Conservation (phyloP, 2,888 invertebrate genomes). For the Dynastes maya region DNA sequence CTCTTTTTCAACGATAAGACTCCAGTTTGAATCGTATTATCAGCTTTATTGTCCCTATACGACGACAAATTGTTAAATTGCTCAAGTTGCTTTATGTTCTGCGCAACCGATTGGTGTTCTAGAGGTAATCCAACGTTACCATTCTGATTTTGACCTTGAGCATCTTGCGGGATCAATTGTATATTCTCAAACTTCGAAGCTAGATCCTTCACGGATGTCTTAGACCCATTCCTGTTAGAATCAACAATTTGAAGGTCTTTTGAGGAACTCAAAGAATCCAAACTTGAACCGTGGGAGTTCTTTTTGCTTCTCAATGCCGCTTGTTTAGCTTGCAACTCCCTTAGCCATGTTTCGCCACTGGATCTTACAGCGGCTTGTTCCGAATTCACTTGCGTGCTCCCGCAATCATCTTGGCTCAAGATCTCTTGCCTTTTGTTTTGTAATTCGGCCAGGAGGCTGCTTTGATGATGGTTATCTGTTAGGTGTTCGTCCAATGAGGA, state of each 20-base stretch:
- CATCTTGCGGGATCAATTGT: slow-evolving; percentile 66
- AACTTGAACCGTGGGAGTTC: slow-evolving; percentile 52
- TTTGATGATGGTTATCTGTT: slow-evolving; percentile 59
- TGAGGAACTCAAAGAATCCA: slow-evolving; percentile 38
- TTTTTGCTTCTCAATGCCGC: slow-evolving; percentile 76
- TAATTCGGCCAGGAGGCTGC: slow-evolving; percentile 75
- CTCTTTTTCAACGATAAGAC: slow-evolving; percentile 63
- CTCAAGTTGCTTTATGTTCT: slow-evolving; percentile 24
- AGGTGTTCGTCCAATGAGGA: slow-evolving; percentile 75
- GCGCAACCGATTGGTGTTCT: slow-evolving; percentile 29
- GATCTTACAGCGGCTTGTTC: slow-evolving; percentile 63
- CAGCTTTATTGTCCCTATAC: slow-evolving; percentile 54
- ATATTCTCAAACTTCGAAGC: slow-evolving; percentile 84
- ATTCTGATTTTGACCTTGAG: slow-evolving; percentile 22
- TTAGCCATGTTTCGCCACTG: slow-evolving; percentile 79
- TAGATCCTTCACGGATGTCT: slow-evolving; percentile 81
- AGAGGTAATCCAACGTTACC: neutral
- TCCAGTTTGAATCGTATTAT: slow-evolving; percentile 58
- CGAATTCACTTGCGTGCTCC: slow-evolving; percentile 56
- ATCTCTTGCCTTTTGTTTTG: slow-evolving; percentile 78
- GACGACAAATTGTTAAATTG: slow-evolving; percentile 16
- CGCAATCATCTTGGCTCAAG: slow-evolving; percentile 74
- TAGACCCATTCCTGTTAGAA: slow-evolving; percentile 51
- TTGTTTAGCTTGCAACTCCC: slow-evolving; percentile 87
- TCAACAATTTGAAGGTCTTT: slow-evolving; percentile 43